Base-by-base conservation (phyloP, 2,888 invertebrate species). In the Cerastis rubricosa region DNA sequence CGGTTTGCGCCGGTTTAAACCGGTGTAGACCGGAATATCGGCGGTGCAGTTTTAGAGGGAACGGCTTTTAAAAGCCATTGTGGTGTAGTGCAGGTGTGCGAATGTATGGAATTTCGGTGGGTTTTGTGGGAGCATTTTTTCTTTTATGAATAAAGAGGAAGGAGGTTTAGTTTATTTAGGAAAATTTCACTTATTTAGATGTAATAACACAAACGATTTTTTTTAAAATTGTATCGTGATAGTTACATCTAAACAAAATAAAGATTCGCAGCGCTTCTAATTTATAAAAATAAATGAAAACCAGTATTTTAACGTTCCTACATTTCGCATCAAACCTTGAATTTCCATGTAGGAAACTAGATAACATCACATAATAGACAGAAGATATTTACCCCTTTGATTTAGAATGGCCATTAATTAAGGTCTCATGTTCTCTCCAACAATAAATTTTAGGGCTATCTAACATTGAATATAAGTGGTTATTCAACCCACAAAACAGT, bases 361-460 rank as follows among this genome's bases (percentile, higher is more conserved):
- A 85, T 84, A 85, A 43, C 43, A 71, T 74, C 74, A 71, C 29
- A 61, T 75, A 83, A 71, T 74, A 76, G 82, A 73, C 75, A 64
- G 72, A 59, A 75, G 75, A 77, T 80, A 83, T 83, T 76, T 85
- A 73, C 80, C 78, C 71, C 78, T 83, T 76, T 84, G 80, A 85
- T 87, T 85, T 82, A 87, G 74, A 78, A 74, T 74, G 25, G 14
- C 77, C 57, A 83, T 86, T 85, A 80, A 81, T 87, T 83, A 87
- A 74, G 76, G 76, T 85, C 70, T 85, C 87, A 81, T 85, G 86
- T 86, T 82, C 76, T 73, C 73, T 76, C 69, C 12, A 71, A 77
- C 81, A 79, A 85, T 87, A 87, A 85, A 87, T 87, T 87, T 84
- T 76, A 54, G 76, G 80, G 65, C 85, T 87, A 87, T 86, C 87